phyloP scores from a whole-genome alignment of 2,888 invertebrate genomes.

The Apodemia zela region DNA sequence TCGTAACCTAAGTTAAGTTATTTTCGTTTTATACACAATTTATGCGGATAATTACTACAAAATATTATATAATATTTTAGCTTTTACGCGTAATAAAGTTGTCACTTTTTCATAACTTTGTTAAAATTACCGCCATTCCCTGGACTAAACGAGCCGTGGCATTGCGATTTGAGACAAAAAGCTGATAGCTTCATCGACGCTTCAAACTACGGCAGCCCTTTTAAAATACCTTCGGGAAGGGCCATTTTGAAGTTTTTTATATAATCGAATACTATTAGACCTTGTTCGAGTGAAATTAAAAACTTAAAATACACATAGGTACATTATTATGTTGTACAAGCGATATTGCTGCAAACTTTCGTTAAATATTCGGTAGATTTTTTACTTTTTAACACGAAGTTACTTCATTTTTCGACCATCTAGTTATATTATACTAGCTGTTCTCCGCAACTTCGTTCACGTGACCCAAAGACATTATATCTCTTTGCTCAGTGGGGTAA shows the following conservation, averaged over 20 bases:
- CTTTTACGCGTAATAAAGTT: constrained; percentile 9
- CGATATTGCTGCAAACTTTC: no score
- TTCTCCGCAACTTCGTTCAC: no score
- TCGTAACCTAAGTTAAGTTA: neutral
- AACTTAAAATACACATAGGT: no score
- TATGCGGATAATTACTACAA: constrained; percentile 13
- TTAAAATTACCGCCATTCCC: constrained; percentile 4
- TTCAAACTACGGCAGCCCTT: constrained; percentile 19
- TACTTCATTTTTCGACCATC: no score
- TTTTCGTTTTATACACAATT: neutral
- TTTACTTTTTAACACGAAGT: no score
- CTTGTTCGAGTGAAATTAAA: no score
- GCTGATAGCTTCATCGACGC: constrained; percentile 26
- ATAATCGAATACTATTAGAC: neutral
- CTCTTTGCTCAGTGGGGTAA: no score
- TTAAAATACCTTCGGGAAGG: constrained; percentile 27
- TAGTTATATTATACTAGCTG: no score
- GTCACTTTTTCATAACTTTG: neutral
- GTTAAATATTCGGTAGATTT: no score
- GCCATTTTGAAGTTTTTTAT: constrained; percentile 1
- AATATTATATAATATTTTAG: constrained; percentile 11
- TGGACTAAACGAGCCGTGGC: constrained; percentile 6
- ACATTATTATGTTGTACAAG: no score
- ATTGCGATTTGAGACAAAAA: constrained; percentile 13
- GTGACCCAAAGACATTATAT: no score